A percentile compares a stretch with the other conserved stretches of the same genome.
These are phyloP conservation scores for Tortrix viridana DNA, from an alignment of 2,888 invertebrate genomes.

Conservation along the genomic window DNA sequence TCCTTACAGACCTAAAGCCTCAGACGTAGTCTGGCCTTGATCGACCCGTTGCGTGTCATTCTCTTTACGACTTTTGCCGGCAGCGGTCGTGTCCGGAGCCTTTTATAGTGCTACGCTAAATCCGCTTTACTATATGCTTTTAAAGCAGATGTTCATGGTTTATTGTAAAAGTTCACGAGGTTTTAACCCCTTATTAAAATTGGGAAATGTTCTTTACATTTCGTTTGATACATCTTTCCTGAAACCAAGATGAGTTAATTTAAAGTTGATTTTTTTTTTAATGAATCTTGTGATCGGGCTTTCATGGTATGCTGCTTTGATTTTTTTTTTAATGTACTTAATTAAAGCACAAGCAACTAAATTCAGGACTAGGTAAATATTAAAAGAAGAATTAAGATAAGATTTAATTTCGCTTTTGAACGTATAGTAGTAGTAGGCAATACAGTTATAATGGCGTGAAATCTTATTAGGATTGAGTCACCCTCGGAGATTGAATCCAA, in stretches of 20 bases:
- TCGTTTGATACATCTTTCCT: too few relatives aligned
- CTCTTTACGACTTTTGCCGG: conserved; percentile 55
- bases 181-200: conserved; percentile 3
- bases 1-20: conserved; percentile 39
- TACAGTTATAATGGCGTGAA: conserved; percentile 15
- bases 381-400: too few relatives aligned
- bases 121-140: conserved; percentile 27
- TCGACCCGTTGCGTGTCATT: conserved; percentile 72
- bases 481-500: conserved; percentile 31
- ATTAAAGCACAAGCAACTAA: too few relatives aligned
- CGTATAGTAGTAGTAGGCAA: conserved; percentile 2
- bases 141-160: conserved; percentile 27
- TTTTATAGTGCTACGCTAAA: conserved; percentile 42
- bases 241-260: too few relatives aligned
- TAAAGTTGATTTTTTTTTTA: too few relatives aligned
- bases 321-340: too few relatives aligned
- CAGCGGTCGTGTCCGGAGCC: conserved; percentile 50
- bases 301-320: too few relatives aligned
- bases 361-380: too few relatives aligned
- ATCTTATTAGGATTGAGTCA: conserved; percentile 28
- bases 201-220: background rate
- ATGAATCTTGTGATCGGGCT: too few relatives aligned
- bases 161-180: conserved; percentile 5
- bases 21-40: conserved; percentile 65
- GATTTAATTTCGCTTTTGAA: conserved; percentile 7